Evolutionary conservation across 2,113 vertebrate genomes (phyloP), one percentile per base, ranked within the genome.

Genomic region (Erythrocercus mccallii): DNA sequence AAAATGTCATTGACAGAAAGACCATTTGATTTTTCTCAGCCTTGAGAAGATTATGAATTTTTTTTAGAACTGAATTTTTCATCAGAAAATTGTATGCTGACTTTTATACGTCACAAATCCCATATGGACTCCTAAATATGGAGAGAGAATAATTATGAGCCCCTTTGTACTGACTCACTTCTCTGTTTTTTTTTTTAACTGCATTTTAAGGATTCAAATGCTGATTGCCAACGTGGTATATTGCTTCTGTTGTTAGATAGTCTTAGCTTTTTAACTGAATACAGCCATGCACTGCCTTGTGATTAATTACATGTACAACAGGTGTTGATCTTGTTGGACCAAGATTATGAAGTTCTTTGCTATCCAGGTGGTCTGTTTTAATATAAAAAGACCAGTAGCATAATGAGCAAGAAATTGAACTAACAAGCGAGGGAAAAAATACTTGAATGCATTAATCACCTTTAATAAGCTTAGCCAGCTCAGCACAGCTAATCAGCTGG

Each of bases 291-390:
- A 80, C 58, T 94, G 84, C 73, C 78, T 95, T 94, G 60, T 94
- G 94, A 97, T 96, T 95, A 94, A 97, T 96, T 97, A 85, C 88
- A 92, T 84, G 83, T 92, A 96, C 92, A 96, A 96, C 96, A 96
- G 96, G 96, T 96, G 95, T 96, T 97, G 93, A 97, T 96, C 92
- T 93, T 94, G 88, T 96, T 96, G 95, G 95, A 96, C 94, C 1
- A 56, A 96, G 95, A 96, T 97, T 95, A 95, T 79, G 93, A 95
- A 94, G 95, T 92, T 94, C 86, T 97, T 90, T 96, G 70, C 95
- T 97, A 95, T 94, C 92, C 96, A 97, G 96, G 95, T 96, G 97
- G 96, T 96, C 95, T 96, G 95, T 95, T 97, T 97, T 96, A 96
- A 94, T 97, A 95, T 94, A 94, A 97, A 96, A 97, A 96, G 96